Conservation (phyloP, 2,797 vertebrate genomes). For the Tamandua tetradactyla region DNA sequence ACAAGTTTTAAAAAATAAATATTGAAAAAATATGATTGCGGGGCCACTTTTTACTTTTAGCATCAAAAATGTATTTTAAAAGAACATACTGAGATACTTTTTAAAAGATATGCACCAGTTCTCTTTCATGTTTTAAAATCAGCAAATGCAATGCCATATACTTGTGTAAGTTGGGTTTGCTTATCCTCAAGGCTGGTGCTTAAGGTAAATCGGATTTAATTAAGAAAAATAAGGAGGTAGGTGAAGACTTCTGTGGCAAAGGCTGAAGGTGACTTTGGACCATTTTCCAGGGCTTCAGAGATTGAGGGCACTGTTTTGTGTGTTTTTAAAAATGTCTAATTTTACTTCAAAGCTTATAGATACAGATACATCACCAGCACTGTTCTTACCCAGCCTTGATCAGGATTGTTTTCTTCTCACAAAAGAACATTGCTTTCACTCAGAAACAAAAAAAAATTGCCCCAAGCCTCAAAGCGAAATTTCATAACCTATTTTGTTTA, state of each 20-base stretch:
- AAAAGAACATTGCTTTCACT: slow-evolving; percentile 73
- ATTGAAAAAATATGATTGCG: background rate
- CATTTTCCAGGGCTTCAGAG: slow-evolving; percentile 60
- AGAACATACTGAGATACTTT: slow-evolving; percentile 2
- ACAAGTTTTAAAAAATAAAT: slow-evolving; percentile 5
- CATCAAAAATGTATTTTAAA: slow-evolving; percentile 39
- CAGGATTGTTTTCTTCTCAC: slow-evolving; percentile 67
- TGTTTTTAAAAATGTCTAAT: slow-evolving; percentile 53
- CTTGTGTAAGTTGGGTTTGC: background rate
- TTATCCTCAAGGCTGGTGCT: slow-evolving; percentile 32
- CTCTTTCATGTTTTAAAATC: slow-evolving; percentile 33
- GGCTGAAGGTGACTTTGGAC: slow-evolving; percentile 31
- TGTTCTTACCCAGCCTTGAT: slow-evolving; percentile 71
- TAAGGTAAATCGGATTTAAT: slow-evolving; percentile 61
- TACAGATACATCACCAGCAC: slow-evolving; percentile 30
- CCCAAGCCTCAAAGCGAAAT: slow-evolving; percentile 75
- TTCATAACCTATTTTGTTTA: slow-evolving; percentile 65
- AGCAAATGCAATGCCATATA: slow-evolving; percentile 26
- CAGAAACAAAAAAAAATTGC: slow-evolving; percentile 68
- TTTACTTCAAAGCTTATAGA: slow-evolving; percentile 77
- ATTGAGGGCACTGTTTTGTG: slow-evolving; percentile 18
- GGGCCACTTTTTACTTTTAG: slow-evolving; percentile 31
- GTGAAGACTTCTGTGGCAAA: slow-evolving; percentile 29
- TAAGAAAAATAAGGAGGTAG: slow-evolving; percentile 59
- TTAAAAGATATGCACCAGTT: background rate